Evolutionary conservation across 2,888 invertebrate genomes (phyloP), one percentile per base, ranked within the genome.

Genomic region (Drepana falcataria): DNA sequence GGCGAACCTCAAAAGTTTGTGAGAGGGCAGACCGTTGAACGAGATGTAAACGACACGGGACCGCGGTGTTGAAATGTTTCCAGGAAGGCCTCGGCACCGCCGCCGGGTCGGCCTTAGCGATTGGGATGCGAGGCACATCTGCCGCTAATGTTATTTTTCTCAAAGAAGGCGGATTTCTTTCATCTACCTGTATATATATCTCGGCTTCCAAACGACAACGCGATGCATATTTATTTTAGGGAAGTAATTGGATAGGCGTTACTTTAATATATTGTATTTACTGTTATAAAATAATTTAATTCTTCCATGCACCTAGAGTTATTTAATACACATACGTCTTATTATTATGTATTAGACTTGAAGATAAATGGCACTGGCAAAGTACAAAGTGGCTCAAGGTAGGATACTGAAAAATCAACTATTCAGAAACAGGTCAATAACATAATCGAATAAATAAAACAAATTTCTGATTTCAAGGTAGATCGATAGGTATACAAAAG

Each of bases 1-100:
- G 88, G 89, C 81, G 65, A 77, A 81, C 79, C 72, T 83, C 82
- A 85, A 89, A 82, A 78, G 71, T 72, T 79, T 77, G 75, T 75
- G 66, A 80, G 77, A 70, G 67, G 21, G 69, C 66, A 63, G 64
- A 59, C 65, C 60, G 65, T 58, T 68, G 67, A 65, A 67, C 70
- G 69, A 71, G 75, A 72, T 70, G 70, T 75, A 73, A 75, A 71
- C 72, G 73, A 75, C 77, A 71, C 70, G 71, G 66, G 66, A 66
- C 70, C 68, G 63, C 77, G 72, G 75, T 75, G 76, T 75, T 73
- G 74, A 76, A 74, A 75, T 73, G 68, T 81, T 90, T 91, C 90
- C 83, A 77, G 86, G 90, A 91, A 91, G 90, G 89, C 73, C 79
- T 40, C 51, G 3, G 44, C 48, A 34, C 71, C 64, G 70, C 71